These are phyloP conservation scores for Cheilosia urbana DNA, from an alignment of 2,888 invertebrate genomes.

Conservation along the genomic window DNA sequence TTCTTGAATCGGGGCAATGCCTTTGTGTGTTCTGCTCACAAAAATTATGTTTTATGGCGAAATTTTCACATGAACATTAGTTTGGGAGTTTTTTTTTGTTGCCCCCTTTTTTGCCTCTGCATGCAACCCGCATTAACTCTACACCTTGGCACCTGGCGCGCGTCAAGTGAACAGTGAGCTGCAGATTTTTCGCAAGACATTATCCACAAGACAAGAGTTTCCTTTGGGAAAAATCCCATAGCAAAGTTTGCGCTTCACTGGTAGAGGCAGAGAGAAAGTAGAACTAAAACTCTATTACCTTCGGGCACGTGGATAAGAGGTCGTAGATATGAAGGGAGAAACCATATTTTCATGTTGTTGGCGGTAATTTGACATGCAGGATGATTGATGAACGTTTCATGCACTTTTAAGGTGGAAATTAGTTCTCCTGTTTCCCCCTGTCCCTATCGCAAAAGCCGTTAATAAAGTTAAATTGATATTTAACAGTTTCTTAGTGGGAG, in stretches of 20 bases:
- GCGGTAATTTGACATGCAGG: slow-evolving; percentile 62
- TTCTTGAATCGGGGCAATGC: slow-evolving; percentile 23
- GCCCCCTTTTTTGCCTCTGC: background rate
- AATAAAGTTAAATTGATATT: slow-evolving; percentile 47
- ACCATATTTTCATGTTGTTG: slow-evolving; percentile 29
- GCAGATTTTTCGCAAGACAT: background rate
- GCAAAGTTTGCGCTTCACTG: background rate
- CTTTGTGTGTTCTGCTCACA: slow-evolving; percentile 28
- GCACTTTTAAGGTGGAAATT: slow-evolving; percentile 41
- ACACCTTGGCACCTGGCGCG: slow-evolving; percentile 11
- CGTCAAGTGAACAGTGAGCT: slow-evolving; percentile 14
- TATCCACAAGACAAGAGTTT: slow-evolving; percentile 12
- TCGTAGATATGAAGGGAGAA: background rate
- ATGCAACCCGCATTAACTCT: background rate
- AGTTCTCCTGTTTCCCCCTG: slow-evolving; percentile 9
- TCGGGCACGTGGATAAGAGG: background rate
- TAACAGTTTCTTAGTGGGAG: slow-evolving; percentile 1
- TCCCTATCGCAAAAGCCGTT: background rate
- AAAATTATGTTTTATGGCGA: slow-evolving; percentile 58
- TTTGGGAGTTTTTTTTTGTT: background rate
- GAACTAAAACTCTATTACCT: background rate
- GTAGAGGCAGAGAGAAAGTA: background rate
- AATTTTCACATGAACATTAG: slow-evolving; percentile 52
- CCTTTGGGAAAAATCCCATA: background rate
- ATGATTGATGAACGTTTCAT: slow-evolving; percentile 63